Evolutionary conservation across 1,140 invertebrate genomes (phyloP), one percentile per base, ranked within the genome.

Genomic region (Gonioctena quinquepunctata): DNA sequence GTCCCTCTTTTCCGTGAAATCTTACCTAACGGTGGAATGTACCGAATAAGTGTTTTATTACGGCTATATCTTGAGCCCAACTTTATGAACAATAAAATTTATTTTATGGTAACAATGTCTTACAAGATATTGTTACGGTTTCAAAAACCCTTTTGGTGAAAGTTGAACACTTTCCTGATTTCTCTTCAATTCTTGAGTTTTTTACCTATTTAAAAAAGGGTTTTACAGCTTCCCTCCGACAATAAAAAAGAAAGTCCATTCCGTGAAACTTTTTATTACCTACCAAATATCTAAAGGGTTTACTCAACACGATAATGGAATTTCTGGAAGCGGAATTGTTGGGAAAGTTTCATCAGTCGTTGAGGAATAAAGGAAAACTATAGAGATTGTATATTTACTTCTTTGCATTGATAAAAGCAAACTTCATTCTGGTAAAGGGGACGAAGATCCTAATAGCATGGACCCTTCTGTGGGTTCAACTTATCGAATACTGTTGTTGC

Each of bases 161-260:
- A 72, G 71, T 72, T 56, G 54, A 69, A 56, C 66, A 63, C 52
- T 72, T 69, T 72, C 61, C 65, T 57, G 66, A 68, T 62, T 68
- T 71, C 60, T 16, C 60, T 56, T 56, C 49, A 59, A 42, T 65
- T 18, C 42, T 54, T 54, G 54, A 65, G 42, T 66, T 69, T 73
- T 73, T 73, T 73, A 73, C 26, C 64, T 66, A 48, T 66, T 73
- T 67, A 70, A 69, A 66, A 73, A 72, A 69, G 71, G 71, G 67
- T 73, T 66, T 73, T 73, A 69, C 61, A 62, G 62, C 56, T 27
- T 50, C 23, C 67, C 59, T 54, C 42, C 57, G 56, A 71, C 69
- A 62, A 59, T 65, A 72, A 72, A 72, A 73, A 56, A 73, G 71
- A 73, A 73, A 73, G 71, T 73, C 28, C 18, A n/a, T 21, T 52